phyloP scores from a whole-genome alignment of 2,113 vertebrate species.

The Pagrus major region DNA sequence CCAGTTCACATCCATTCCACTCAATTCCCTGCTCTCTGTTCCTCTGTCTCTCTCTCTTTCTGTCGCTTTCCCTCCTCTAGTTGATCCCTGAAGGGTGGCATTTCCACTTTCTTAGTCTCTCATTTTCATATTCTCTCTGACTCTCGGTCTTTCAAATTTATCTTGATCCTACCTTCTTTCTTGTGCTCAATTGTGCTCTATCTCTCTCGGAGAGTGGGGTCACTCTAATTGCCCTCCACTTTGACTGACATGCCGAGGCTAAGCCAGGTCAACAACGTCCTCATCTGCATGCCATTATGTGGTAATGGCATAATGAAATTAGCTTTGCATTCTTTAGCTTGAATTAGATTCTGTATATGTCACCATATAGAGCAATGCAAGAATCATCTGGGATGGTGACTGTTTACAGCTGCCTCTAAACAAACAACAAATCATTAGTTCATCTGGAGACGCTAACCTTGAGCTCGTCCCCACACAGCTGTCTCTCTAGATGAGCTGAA shows the following conservation, averaged over 20 bases:
- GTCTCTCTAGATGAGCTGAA: constrained; percentile 38
- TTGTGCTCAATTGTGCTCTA: constrained; percentile 49
- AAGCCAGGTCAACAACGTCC: constrained; percentile 66
- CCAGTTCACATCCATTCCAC: constrained; percentile 63
- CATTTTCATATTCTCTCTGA: constrained; percentile 72
- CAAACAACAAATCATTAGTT: constrained; percentile 40
- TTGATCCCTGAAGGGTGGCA: constrained; percentile 75
- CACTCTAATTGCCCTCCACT: constrained; percentile 72
- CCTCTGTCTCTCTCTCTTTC: background rate
- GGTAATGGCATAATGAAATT: constrained; percentile 65
- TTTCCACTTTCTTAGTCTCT: constrained; percentile 74
- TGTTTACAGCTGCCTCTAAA: constrained; percentile 24
- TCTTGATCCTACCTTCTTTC: constrained; percentile 57
- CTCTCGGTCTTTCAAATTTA: constrained; percentile 54
- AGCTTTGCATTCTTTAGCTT: constrained; percentile 36
- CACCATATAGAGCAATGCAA: constrained; percentile 2
- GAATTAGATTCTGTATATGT: constrained; percentile 24
- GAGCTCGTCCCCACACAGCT: constrained; percentile 22
- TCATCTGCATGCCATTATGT: constrained; percentile 64
- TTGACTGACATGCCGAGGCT: constrained; percentile 70
- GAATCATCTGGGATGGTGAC: background rate
- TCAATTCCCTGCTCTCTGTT: constrained; percentile 45
- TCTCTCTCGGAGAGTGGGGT: constrained; percentile 49
- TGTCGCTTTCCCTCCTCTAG: constrained; percentile 59
- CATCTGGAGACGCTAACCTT: constrained; percentile 1